A percentile compares a stretch with the other conserved stretches of the same genome.
Conservation (phyloP, 2,113 vertebrate species). For the Poeciliopsis retropinna region DNA sequence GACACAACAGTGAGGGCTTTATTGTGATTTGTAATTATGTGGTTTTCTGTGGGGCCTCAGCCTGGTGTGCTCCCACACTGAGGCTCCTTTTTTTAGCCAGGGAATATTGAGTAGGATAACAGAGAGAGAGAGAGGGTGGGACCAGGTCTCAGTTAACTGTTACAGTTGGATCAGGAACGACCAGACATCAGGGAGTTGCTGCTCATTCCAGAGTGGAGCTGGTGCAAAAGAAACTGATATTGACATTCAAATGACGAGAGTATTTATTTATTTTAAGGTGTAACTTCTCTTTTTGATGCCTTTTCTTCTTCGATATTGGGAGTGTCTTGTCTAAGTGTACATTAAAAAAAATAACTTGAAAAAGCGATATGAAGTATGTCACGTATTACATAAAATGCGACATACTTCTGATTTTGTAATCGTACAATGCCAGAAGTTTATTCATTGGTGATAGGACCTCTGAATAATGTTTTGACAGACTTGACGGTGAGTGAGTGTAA, state of each 20-base stretch:
- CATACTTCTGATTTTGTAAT: no score
- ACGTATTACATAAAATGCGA: no score
- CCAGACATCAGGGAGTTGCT: slow-evolving; percentile 24
- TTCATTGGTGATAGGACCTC: no score
- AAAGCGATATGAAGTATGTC: no score
- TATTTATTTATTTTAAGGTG: slow-evolving; percentile 1
- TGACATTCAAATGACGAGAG: slow-evolving; percentile 30
- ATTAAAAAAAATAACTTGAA: no score
- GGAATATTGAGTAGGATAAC: slow-evolving; percentile 71
- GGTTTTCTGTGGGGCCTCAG: slow-evolving; percentile 77
- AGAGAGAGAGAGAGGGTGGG: slow-evolving; percentile 53
- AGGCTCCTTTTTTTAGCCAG: slow-evolving; percentile 73
- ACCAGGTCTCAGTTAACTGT: slow-evolving; percentile 46
- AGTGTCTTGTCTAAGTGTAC: slow-evolving; percentile 4
- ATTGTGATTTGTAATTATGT: slow-evolving; percentile 83
- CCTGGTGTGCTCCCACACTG: slow-evolving; percentile 73
- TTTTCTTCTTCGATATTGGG: slow-evolving; percentile 20
- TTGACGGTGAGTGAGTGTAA: no score
- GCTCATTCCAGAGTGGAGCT: slow-evolving; percentile 1
- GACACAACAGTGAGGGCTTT: slow-evolving; percentile 74
- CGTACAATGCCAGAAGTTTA: no score
- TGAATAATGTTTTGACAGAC: no score
- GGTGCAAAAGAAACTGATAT: slow-evolving; percentile 4
- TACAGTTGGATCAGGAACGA: slow-evolving; percentile 49
- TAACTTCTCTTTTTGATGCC: background rate